phyloP scores from a whole-genome alignment of 2,888 invertebrate genomes.

The Cephus rjabovi region DNA sequence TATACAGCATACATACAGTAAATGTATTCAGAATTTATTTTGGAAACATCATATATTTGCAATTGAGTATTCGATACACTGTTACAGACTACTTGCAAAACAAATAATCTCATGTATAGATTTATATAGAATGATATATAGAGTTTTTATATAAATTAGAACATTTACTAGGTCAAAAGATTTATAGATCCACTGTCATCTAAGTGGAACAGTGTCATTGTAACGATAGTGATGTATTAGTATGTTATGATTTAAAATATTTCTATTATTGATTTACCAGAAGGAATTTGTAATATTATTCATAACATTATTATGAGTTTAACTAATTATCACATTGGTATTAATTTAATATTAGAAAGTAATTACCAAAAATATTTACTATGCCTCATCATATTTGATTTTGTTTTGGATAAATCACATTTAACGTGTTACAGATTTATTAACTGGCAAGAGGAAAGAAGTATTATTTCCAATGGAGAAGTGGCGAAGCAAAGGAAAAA shows the following conservation, averaged over 20 bases:
- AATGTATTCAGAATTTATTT: neutral
- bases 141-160: neutral
- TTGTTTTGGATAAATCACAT: neutral
- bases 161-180: neutral
- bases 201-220: neutral
- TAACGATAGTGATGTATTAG: neutral
- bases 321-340: neutral
- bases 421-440: neutral
- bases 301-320: neutral
- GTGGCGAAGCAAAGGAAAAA: constrained; percentile 43
- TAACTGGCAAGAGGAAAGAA: neutral
- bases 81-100: neutral
- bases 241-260: neutral
- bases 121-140: neutral
- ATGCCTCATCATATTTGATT: neutral
- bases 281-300: neutral
- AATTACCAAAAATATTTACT: neutral
- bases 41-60: neutral
- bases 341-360: neutral
- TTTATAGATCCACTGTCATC: neutral
- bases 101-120: neutral
- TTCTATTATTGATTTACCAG: neutral
- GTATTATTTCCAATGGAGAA: constrained; percentile 43
- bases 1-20: neutral
- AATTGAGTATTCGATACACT: neutral